Evolutionary conservation across 2,113 vertebrate genomes (phyloP), one percentile per base, ranked within the genome.

Genomic region (Pelmatolapia mariae): DNA sequence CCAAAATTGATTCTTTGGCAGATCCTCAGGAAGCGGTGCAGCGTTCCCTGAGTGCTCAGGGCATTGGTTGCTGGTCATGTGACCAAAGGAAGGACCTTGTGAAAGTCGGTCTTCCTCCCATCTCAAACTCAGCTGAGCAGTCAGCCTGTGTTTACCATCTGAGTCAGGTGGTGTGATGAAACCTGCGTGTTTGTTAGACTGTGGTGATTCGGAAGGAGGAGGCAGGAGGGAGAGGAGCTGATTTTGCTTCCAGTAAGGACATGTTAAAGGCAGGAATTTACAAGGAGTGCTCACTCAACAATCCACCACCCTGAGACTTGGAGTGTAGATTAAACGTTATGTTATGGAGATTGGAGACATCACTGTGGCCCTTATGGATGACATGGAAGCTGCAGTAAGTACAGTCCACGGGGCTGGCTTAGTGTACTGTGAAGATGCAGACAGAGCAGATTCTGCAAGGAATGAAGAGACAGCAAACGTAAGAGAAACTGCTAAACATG

Each of bases 221-320:
- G 91, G 31, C 80, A 6, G 86, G 57, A 22, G 82, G 76, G 89
- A 45, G 86, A 52, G 84, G 88, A 78, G 45, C 73, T 61, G 83
- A 84, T 81, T 66, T 13, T 61, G 19, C 89, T 94, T 94, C 91
- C 90, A 93, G 94, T 93, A 86, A 93, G 85, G 90, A 63, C 95
- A 92, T 89, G 94, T 96, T 79, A 10, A 71, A 94, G 80, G 45
- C 84, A 93, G 92, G 93, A 95, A 95, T 95, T 89, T 84, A 52
- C 29, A 38, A 82, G 92, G 91, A 94, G 85, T 90, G 87, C 82
- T 91, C 87, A 40, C 76, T 83, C 53, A 78, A 81, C 56, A 84
- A 59, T 29, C 89, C 86, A 91, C 82, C 83, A 71, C 82, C 24
- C 33, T 3, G 8, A 59, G 61, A 47, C 59, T 76, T 22, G 43